Evolutionary conservation across 2,797 vertebrate genomes (phyloP).

Genomic region (Argya squamiceps): DNA sequence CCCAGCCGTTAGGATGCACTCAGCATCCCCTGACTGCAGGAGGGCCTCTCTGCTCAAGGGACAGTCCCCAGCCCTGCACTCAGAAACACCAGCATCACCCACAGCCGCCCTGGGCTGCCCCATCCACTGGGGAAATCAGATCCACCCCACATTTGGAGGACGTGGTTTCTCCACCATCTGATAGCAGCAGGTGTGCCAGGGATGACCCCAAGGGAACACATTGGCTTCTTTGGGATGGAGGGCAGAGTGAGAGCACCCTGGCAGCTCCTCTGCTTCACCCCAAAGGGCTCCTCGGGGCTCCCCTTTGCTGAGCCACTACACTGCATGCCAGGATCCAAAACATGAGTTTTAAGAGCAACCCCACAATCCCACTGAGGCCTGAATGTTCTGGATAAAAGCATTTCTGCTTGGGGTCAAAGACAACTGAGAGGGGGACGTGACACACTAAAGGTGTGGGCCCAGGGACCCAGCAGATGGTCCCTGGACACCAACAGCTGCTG

Average conservation of each 20-base stretch:
- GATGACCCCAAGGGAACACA: not conserved
- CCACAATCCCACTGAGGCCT: not conserved
- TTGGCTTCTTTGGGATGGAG: not conserved
- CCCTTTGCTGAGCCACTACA: not conserved
- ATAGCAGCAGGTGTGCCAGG: not conserved
- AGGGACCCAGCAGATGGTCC: not conserved
- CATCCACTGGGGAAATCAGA: not conserved
- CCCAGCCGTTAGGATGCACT: not conserved
- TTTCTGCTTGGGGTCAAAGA: not conserved
- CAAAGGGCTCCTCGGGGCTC: not conserved
- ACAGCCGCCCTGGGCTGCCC: not conserved
- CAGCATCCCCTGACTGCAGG: not conserved
- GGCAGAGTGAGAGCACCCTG: not conserved
- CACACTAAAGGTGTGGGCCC: fast-evolving
- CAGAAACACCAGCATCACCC: fast-evolving
- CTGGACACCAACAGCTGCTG: not conserved
- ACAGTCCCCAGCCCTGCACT: not conserved
- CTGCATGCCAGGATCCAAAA: not conserved
- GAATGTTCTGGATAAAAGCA: fast-evolving
- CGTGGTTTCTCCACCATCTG: not conserved
- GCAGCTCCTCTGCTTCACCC: not conserved
- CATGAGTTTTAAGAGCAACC: not conserved
- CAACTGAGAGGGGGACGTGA: not conserved
- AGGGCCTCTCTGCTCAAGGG: not conserved
- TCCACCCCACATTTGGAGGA: fast-evolving